Evolutionary conservation across 2,888 invertebrate genomes (phyloP).

Genomic region (Acheta domesticus): DNA sequence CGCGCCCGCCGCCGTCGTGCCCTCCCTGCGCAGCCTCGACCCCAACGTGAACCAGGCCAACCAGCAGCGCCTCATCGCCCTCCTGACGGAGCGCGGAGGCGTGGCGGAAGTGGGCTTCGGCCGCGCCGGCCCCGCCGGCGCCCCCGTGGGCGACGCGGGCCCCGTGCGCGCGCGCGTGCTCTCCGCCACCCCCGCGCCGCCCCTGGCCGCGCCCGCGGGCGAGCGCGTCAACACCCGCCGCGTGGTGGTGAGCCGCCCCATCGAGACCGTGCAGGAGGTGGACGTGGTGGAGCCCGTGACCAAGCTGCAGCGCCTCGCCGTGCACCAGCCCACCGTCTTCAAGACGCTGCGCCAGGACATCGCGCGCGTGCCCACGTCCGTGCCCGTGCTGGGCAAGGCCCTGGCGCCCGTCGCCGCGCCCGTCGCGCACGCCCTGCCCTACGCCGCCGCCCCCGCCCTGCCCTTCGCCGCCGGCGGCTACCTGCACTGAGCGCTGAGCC

Average conservation of each 20-base stretch:
- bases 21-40: slow-evolving; percentile 43
- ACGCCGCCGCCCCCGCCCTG: slow-evolving; percentile 31
- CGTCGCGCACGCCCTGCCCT: slow-evolving; percentile 42
- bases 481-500: no score
- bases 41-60: slow-evolving; percentile 48
- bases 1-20: slow-evolving; percentile 40
- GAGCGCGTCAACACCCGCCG: slow-evolving; percentile 59
- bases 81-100: slow-evolving; percentile 49
- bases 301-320: slow-evolving; percentile 55
- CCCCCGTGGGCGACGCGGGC: slow-evolving; percentile 49
- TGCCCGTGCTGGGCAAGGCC: slow-evolving; percentile 48
- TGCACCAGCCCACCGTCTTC: slow-evolving; percentile 55
- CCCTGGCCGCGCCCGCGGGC: slow-evolving; percentile 51
- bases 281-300: slow-evolving; percentile 59
- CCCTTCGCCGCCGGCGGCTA: no score
- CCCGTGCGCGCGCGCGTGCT: slow-evolving; percentile 55
- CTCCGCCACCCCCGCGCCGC: slow-evolving; percentile 56
- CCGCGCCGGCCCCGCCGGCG: slow-evolving; percentile 44
- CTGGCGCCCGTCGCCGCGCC: slow-evolving; percentile 43
- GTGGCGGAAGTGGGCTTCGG: slow-evolving; percentile 45
- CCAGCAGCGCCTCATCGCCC: slow-evolving; percentile 53
- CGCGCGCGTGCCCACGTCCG: slow-evolving; percentile 49
- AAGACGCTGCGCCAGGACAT: slow-evolving; percentile 51
- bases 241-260: slow-evolving; percentile 59
- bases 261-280: slow-evolving; percentile 55